These are phyloP conservation scores for Lethrus apterus DNA, from an alignment of 1,140 invertebrate species.

Conservation along the genomic window DNA sequence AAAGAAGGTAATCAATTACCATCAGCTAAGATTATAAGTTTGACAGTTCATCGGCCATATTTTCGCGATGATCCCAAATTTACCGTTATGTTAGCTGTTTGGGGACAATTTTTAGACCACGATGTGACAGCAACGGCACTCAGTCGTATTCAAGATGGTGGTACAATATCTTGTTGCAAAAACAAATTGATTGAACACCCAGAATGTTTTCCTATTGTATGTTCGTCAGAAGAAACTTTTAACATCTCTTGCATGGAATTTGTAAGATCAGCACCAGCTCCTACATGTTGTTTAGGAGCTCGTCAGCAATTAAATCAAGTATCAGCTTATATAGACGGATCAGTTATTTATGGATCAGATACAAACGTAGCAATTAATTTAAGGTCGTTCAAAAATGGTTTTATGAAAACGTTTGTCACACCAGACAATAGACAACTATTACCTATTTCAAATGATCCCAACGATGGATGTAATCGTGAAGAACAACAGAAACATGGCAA, in stretches of 20 bases:
- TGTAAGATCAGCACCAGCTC: constrained; percentile 74
- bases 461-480: constrained; percentile 68
- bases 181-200: constrained; percentile 50
- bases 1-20: constrained; percentile 52
- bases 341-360: constrained; percentile 71
- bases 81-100: constrained; percentile 76
- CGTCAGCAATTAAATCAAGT: constrained; percentile 87
- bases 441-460: constrained; percentile 59
- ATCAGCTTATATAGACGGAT: constrained; percentile 86
- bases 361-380: constrained; percentile 46
- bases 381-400: constrained; percentile 50
- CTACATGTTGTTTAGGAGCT: constrained; percentile 74
- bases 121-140: constrained; percentile 82
- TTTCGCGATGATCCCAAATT: constrained; percentile 65
- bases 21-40: constrained; percentile 64
- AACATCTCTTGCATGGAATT: constrained; percentile 76
- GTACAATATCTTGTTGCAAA: constrained; percentile 57
- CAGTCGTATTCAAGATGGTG: constrained; percentile 56
- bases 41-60: constrained; percentile 61
- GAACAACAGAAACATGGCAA: constrained; percentile 56
- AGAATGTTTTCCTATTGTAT: constrained; percentile 70
- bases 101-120: constrained; percentile 95
- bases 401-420: constrained; percentile 55
- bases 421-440: constrained; percentile 58
- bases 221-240: constrained; percentile 61